Evolutionary conservation across 2,113 vertebrate genomes (phyloP), one percentile per base, ranked within the genome.

Genomic region (Gobius niger): DNA sequence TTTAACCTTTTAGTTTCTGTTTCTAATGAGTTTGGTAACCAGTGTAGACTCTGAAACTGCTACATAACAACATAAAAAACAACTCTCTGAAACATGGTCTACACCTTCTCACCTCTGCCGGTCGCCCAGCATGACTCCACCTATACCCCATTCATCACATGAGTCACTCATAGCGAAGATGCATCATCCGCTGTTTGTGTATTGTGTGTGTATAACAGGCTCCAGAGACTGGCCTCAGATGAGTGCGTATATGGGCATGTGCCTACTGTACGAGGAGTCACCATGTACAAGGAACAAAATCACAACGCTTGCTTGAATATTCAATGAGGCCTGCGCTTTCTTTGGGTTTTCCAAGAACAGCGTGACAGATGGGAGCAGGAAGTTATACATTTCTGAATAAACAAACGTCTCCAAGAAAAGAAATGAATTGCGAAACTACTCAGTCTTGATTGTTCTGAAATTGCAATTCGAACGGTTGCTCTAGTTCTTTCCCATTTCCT

Each of bases 331-430:
- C 67, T 67, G 60, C 47, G 75, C 47, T 65, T 49, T 50, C 47
- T 82, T 76, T 79, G 76, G 81, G n/a, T 61, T 68, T 76, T 81
- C 73, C 72, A 82, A 68, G 71, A 72, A 82, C 85, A 85, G 82
- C 73, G 82, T 84, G 53, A 50, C 69, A 64, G 64, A 68, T 42
- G 24, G 24, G 24, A 34, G 24, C 5, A 34, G 24, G 24, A 34
- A 34, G 24, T 34, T 34, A 34, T 34, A 24, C 24, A 24, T 24
- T 24, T 24, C 24, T 24, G 24, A 24, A 24, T 24, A 24, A 24
- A 24, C 24, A 24, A 24, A 24, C 24, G 3, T 24, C 24, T 2
- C 3, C 24, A 24, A 24, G 24, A 24, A 24, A 24, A 24, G 24
- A 24, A 24, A 24, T 24, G 24, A 24, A 2, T 24, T 24, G 24